Evolutionary conservation across 2,888 invertebrate species (phyloP), one percentile per base, ranked within the genome.

Genomic region (Steinernema scapterisci): DNA sequence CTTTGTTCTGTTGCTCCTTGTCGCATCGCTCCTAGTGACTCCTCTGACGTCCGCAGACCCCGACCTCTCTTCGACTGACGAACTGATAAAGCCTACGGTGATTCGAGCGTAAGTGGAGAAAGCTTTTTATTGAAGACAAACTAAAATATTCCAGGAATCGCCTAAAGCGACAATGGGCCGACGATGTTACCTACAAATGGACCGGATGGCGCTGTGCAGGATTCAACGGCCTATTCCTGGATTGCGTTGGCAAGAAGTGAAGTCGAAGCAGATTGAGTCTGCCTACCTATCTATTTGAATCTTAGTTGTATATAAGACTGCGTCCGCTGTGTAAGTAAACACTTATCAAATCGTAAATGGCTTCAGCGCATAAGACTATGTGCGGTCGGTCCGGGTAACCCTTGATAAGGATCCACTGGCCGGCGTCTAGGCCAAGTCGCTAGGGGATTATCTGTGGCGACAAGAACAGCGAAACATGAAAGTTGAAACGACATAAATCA

Each of bases 141-240:
- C 48, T 3, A 7, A n/a, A 48, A 38, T n/a, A 16, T 48, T 54
- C 23, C 21, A 54, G 54, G 2, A 13, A 25, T 5, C 54, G 54
- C 25, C 5, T 54, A 5, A 19, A 25, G 21, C 21, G 54, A 21
- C 54, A 54, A 21, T 54, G 54, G 54, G 5, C 25, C 11, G 13
- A 54, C 21, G 21, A 54, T 23, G 21, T 23, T 2, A 5, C 25
- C 19, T 19, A 6, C 25, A 25, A 13, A 25, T 54, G 54, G 54
- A 54, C 54, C 16, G 54, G 54, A 54, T 54, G 54, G 54, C 54
- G 54, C 25, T 54, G 54, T 21, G 16, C 54, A 19, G 54, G 54
- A 5, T 19, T 54, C 13, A 54, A 54, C 25, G 54, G 54, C 16
- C 21, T 54, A 5, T 54, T 54, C 25, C 54, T 54, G 23, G 54